Evolutionary conservation across 2,888 invertebrate species (phyloP).

Genomic region (Cynaeus angustus): DNA sequence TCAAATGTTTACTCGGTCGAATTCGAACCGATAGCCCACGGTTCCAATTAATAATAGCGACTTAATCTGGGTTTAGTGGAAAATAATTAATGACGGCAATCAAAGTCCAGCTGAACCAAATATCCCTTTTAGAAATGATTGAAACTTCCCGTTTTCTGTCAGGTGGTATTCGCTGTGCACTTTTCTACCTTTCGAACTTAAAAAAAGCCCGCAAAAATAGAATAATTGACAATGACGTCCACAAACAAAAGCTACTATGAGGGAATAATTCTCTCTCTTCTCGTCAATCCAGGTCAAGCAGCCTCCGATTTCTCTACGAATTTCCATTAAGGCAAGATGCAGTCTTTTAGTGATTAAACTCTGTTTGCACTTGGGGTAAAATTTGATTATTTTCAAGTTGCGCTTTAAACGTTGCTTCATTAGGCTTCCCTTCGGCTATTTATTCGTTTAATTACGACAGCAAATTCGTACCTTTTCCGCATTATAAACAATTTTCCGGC

Average conservation of each 20-base stretch:
- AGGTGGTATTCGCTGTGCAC: not conserved
- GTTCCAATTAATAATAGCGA: slow-evolving; percentile 27
- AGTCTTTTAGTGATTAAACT: slow-evolving; percentile 19
- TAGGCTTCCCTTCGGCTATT: slow-evolving; percentile 40
- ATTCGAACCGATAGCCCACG: slow-evolving; percentile 6
- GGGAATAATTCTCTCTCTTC: no score
- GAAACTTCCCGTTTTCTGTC: slow-evolving; percentile 6
- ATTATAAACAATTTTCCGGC: slow-evolving; percentile 29
- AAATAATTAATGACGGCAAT: slow-evolving; percentile 23
- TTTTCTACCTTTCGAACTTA: not conserved
- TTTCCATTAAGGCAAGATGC: slow-evolving; percentile 20
- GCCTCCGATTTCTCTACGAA: not conserved
- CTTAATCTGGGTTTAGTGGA: slow-evolving; percentile 22
- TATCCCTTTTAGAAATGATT: slow-evolving; percentile 9
- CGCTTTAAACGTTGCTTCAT: slow-evolving; percentile 41
- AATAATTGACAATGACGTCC: no score
- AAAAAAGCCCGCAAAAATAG: no score
- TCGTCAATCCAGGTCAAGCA: slow-evolving; percentile 13
- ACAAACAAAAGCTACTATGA: no score
- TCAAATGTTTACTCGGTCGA: slow-evolving; percentile 2
- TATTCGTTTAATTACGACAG: slow-evolving; percentile 42
- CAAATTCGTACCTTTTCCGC: slow-evolving; percentile 37
- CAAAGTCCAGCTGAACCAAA: slow-evolving; percentile 6
- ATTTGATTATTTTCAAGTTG: slow-evolving; percentile 43
- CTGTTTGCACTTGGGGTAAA: slow-evolving; percentile 26